phyloP scores from a whole-genome alignment of 2,797 vertebrate species.

The Malurus splendens region DNA sequence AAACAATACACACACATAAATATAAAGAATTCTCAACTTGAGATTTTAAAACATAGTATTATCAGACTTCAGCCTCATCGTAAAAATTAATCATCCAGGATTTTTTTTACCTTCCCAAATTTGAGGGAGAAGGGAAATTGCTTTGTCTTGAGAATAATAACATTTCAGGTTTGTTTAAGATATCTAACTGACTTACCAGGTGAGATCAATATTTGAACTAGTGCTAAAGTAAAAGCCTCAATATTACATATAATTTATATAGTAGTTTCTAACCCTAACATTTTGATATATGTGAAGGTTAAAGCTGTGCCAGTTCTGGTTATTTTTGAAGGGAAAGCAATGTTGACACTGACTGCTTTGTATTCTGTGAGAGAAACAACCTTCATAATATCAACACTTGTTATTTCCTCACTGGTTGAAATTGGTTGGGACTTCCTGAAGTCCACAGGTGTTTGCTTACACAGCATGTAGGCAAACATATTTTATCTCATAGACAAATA shows the following conservation, averaged over 20 bases:
- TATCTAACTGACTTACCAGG: neutral
- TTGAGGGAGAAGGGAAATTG: neutral
- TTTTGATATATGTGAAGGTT: neutral
- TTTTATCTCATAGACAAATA: neutral
- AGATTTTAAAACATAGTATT: neutral
- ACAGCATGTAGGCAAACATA: neutral
- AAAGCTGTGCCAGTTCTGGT: neutral
- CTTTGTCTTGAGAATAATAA: neutral
- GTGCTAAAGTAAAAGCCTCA: neutral
- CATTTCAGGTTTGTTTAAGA: neutral
- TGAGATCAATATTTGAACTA: neutral
- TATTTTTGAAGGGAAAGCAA: neutral
- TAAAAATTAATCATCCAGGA: neutral
- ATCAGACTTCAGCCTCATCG: neutral
- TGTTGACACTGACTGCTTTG: neutral
- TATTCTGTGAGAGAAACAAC: neutral
- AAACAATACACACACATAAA: neutral
- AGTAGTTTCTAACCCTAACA: neutral
- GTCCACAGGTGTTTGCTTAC: neutral
- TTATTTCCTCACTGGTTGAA: neutral
- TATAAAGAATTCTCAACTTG: neutral
- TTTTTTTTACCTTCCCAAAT: neutral
- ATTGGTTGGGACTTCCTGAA: neutral
- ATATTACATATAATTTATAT: rapidly evolving
- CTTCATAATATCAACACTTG: neutral